Evolutionary conservation across 2,888 invertebrate species (phyloP), one percentile per base, ranked within the genome.

Genomic region (Eremobia ochroleuca): DNA sequence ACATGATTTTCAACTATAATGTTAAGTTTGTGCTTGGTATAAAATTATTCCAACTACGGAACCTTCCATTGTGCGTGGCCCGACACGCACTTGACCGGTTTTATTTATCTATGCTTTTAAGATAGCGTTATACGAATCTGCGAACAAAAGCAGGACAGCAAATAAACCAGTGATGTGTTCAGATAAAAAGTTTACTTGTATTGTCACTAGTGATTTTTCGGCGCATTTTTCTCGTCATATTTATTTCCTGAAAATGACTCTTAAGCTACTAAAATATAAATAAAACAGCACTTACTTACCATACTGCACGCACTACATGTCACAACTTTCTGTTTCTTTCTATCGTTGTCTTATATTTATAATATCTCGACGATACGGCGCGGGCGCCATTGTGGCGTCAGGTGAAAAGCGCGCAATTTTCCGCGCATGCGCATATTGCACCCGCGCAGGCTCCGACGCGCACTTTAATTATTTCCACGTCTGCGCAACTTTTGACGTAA

Each of bases 321-420:
- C 83, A 78, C 77, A 75, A 90, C 85, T 79, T 69, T 82, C 82
- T 87, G 87, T 77, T 73, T 76, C 67, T 73, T 76, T 76, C 76
- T 37, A 59, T 67, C 77, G 73, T 70, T 77, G 77, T 81, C 87
- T 86, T 79, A 83, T 85, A 90, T 89, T 83, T 89, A 89, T 89
- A 89, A 90, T 89, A 82, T 87, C 52, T 79, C 58, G 67, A 59
- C 58, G 78, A 70, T 66, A 40, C 73, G 64, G 69, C 64, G 72
- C 83, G 73, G 64, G 68, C 52, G 72, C 85, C 82, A 86, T 88
- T 87, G 85, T 86, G 79, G 83, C 59, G 84, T 62, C 74, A 65
- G 86, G 91, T 91, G 92, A 92, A 91, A 91, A 90, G 85, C 82
- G 81, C 87, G 82, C 87, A 90, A 92, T 93, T 93, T 93, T 89